These are phyloP conservation scores for Coilia nasus DNA, from an alignment of 2,797 vertebrate genomes.

Conservation along the genomic window DNA sequence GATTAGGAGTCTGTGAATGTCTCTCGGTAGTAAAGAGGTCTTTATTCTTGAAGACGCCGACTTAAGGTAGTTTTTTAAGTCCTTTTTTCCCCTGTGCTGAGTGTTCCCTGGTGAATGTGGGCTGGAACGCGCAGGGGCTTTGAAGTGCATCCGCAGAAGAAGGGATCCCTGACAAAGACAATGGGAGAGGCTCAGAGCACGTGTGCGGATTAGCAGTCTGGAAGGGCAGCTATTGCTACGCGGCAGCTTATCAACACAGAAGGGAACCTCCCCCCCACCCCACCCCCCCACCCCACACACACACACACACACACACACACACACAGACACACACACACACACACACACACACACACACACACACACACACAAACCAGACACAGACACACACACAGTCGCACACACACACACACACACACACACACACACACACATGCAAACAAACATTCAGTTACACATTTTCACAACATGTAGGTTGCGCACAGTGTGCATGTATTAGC, in stretches of 20 bases:
- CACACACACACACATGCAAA: not conserved
- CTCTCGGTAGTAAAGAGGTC: conserved; percentile 22
- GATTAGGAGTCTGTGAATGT: conserved; percentile 25
- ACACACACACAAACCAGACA: not conserved
- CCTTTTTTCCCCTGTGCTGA: not conserved
- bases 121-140: conserved; percentile 52
- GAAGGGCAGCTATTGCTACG: conserved; percentile 15
- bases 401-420: not conserved
- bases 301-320: conserved; percentile 14
- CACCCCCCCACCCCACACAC: not conserved
- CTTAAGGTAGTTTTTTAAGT: conserved; percentile 40
- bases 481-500: not conserved
- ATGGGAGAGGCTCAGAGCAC: conserved; percentile 60
- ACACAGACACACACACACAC: conserved; percentile 6
- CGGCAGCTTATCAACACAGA: conserved; percentile 8
- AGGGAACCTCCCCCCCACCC: not conserved
- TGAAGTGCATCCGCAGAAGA: conserved; percentile 72
- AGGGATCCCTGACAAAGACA: conserved; percentile 64
- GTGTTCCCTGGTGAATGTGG: not conserved
- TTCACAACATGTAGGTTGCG: not conserved
- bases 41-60: conserved; percentile 33
- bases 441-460: not conserved
- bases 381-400: not conserved
- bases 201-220: conserved; percentile 65
- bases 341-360: not conserved